Conservation (phyloP, 2,888 invertebrate species). For the Drepana falcataria region DNA sequence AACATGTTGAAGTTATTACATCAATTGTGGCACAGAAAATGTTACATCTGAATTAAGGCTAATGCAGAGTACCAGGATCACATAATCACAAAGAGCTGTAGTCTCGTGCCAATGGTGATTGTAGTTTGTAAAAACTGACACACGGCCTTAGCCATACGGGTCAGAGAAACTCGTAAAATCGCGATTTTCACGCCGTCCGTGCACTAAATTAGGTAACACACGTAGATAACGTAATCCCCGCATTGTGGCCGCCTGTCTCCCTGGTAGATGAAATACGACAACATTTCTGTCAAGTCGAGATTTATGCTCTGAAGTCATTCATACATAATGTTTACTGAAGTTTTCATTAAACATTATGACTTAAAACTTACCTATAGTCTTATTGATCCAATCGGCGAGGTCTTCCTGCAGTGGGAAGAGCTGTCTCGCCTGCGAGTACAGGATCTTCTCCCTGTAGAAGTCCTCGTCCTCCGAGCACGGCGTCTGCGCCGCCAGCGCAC, state of each 20-base stretch:
- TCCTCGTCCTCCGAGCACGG: constrained; percentile 80
- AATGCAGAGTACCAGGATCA: too few relatives aligned
- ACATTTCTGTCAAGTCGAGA: too few relatives aligned
- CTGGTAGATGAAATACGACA: not conserved
- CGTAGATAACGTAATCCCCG: constrained; percentile 11
- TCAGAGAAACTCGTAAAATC: constrained; percentile 53
- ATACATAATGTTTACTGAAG: too few relatives aligned
- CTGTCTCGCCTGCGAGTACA: constrained; percentile 87
- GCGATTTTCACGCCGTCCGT: constrained; percentile 37
- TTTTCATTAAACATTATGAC: not conserved
- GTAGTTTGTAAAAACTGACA: not conserved
- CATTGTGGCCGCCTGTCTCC: not conserved
- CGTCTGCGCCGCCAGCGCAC: constrained; percentile 72
- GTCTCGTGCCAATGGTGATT: not conserved
- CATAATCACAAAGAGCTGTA: too few relatives aligned
- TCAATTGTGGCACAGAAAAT: too few relatives aligned
- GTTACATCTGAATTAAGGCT: too few relatives aligned
- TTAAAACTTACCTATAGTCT: constrained; percentile 85
- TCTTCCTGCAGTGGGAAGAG: constrained; percentile 91
- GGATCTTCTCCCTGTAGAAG: constrained; percentile 84
- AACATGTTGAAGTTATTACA: too few relatives aligned
- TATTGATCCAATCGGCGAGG: constrained; percentile 92
- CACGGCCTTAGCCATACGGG: constrained; percentile 14
- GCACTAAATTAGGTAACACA: constrained; percentile 15
- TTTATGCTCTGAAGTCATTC: too few relatives aligned